A percentile compares a stretch with the other conserved stretches of the same genome.
Conservation (phyloP, 2,888 invertebrate genomes). For the Cryptus viduatorius region DNA sequence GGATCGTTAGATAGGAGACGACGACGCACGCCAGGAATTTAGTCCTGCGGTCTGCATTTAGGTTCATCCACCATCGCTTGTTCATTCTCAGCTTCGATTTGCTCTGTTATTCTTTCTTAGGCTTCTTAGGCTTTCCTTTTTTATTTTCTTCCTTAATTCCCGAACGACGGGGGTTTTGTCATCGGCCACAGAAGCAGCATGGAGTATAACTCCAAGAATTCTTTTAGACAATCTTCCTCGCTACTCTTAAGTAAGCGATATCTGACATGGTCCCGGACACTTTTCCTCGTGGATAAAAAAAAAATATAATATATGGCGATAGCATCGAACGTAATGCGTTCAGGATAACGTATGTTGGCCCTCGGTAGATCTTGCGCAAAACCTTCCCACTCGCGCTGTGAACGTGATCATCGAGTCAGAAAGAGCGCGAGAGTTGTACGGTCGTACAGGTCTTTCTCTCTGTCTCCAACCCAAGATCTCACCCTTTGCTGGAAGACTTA, state of each 20-base stretch:
- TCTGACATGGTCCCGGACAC: not conserved
- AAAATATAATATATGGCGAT: constrained; percentile 8
- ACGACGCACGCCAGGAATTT: constrained; percentile 47
- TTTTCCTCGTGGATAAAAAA: constrained; percentile 7
- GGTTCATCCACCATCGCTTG: constrained; percentile 52
- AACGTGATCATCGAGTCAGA: constrained; percentile 16
- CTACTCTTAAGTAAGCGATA: constrained; percentile 5
- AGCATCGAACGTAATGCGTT: constrained; percentile 22
- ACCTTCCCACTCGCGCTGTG: not conserved
- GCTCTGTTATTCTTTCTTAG: constrained; percentile 38
- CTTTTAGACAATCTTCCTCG: not conserved
- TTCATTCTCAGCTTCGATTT: constrained; percentile 16
- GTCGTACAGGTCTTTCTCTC: constrained; percentile 29
- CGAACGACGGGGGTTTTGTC: constrained; percentile 58
- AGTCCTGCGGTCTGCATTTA: constrained; percentile 38
- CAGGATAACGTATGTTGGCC: constrained; percentile 6
- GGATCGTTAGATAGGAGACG: constrained; percentile 61
- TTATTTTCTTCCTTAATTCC: constrained; percentile 38
- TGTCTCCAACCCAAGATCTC: constrained; percentile 68
- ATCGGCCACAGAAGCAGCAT: constrained; percentile 49
- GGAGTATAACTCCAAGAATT: constrained; percentile 49
- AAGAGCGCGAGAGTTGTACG: constrained; percentile 22
- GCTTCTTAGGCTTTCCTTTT: constrained; percentile 3
- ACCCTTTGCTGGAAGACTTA: constrained; percentile 77
- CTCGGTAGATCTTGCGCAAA: constrained; percentile 1